These are phyloP conservation scores for Plagodis pulveraria DNA, from an alignment of 2,888 invertebrate species.

Conservation along the genomic window DNA sequence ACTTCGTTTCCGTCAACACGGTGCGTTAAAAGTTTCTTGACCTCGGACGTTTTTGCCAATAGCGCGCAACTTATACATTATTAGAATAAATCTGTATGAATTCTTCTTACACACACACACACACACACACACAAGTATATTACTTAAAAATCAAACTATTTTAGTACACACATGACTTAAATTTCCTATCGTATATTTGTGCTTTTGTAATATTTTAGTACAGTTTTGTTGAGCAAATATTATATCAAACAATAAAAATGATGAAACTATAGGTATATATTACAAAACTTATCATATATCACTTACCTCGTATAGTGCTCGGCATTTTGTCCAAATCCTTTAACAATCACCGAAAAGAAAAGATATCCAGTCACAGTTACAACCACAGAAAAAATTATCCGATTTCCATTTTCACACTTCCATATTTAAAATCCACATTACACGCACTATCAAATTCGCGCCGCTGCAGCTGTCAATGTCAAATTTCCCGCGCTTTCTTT, in stretches of 20 bases:
- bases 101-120: too few species aligned
- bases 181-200: too few species aligned
- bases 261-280: too few species aligned
- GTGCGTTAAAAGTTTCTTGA: constrained; percentile 55
- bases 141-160: too few species aligned
- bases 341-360: constrained; percentile 40
- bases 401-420: constrained; percentile 59
- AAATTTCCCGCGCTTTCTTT: constrained; percentile 62
- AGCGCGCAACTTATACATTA: constrained; percentile 2
- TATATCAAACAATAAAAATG: too few species aligned
- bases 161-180: too few species aligned
- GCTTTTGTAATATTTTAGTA: too few species aligned
- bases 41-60: constrained; percentile 41
- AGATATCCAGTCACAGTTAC: constrained; percentile 51
- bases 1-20: constrained; percentile 63
- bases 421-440: constrained; percentile 39
- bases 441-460: constrained; percentile 41
- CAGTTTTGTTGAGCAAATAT: too few species aligned
- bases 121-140: too few species aligned
- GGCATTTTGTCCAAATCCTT: constrained; percentile 78
- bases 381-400: constrained; percentile 59
- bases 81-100: too few species aligned
- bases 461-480: constrained; percentile 68
- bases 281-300: background rate
- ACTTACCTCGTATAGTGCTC: constrained; percentile 80